Conservation (phyloP, 2,113 vertebrate genomes). For the Lepisosteus osseus region DNA sequence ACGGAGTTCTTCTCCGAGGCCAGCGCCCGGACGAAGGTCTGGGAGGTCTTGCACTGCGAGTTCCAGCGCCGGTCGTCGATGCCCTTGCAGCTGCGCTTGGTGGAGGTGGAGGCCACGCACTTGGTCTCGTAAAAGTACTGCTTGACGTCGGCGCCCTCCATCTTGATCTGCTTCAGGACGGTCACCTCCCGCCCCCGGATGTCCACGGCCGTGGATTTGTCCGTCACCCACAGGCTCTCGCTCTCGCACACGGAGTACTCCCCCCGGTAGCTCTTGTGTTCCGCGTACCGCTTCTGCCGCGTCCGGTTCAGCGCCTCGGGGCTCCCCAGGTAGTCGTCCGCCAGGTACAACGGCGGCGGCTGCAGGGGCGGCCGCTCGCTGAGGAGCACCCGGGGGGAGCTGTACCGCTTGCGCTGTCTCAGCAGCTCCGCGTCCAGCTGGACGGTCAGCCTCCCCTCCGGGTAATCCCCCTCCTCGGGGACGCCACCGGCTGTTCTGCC, state of each 20-base stretch:
- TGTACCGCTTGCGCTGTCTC: constrained; percentile 85
- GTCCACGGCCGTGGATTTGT: constrained; percentile 87
- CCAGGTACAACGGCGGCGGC: constrained; percentile 84
- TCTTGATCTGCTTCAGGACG: constrained; percentile 84
- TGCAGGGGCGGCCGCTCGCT: constrained; percentile 83
- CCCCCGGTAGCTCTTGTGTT: constrained; percentile 86
- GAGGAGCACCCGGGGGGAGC: constrained; percentile 85
- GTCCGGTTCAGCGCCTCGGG: constrained; percentile 72
- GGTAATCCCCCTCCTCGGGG: constrained; percentile 51
- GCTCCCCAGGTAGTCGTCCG: constrained; percentile 79
- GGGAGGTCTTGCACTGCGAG: constrained; percentile 95
- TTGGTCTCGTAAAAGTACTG: constrained; percentile 96
- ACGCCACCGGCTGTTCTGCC: constrained; percentile 52
- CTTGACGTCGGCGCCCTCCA: constrained; percentile 76
- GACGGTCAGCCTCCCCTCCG: constrained; percentile 49
- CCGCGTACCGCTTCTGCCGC: constrained; percentile 77
- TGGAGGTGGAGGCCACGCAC: constrained; percentile 77
- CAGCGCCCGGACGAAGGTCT: constrained; percentile 89
- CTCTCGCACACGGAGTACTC: constrained; percentile 97
- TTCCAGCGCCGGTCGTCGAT: constrained; percentile 98
- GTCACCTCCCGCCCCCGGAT: constrained; percentile 79
- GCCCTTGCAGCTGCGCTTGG: constrained; percentile 84
- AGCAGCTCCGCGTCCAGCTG: constrained; percentile 79
- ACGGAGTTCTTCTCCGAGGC: constrained; percentile 76
- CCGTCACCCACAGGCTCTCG: constrained; percentile 88